Evolutionary conservation across 2,888 invertebrate genomes (phyloP).

Genomic region (Vanessa cardui): DNA sequence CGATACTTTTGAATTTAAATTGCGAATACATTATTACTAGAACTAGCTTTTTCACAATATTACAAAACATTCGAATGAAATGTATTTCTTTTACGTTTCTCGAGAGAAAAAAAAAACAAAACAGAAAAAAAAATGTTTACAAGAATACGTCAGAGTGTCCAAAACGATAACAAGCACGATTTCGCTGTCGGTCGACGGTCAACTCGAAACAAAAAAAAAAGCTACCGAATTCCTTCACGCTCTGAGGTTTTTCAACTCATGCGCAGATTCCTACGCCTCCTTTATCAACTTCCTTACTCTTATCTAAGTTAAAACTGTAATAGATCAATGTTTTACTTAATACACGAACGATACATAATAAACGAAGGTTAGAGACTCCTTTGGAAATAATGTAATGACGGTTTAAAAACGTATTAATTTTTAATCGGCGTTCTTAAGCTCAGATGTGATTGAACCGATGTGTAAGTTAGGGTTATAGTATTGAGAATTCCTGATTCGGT

Average conservation of each 20-base stretch:
- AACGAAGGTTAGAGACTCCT: neutral
- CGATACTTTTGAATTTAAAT: no score
- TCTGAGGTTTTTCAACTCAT: conserved; percentile 61
- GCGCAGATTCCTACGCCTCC: conserved; percentile 32
- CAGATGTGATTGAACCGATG: conserved; percentile 14
- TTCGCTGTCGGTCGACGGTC: conserved; percentile 44
- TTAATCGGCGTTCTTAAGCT: neutral
- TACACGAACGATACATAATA: neutral
- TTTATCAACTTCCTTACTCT: neutral
- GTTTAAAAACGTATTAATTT: conserved; percentile 1
- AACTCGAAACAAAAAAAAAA: conserved; percentile 50
- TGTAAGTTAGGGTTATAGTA: conserved; percentile 23
- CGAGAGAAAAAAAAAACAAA: neutral
- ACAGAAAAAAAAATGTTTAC: conserved; percentile 20
- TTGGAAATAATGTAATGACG: neutral
- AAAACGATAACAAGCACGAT: conserved; percentile 42
- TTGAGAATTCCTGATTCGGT: conserved; percentile 43
- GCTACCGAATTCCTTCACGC: conserved; percentile 63
- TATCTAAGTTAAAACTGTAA: neutral
- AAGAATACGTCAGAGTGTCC: conserved; percentile 25
- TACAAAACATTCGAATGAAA: no score
- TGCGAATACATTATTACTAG: no score
- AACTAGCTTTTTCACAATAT: no score
- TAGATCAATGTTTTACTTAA: neutral
- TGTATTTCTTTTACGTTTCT: no score